phyloP scores from a whole-genome alignment of 2,113 vertebrate genomes.

The Lathamus discolor region DNA sequence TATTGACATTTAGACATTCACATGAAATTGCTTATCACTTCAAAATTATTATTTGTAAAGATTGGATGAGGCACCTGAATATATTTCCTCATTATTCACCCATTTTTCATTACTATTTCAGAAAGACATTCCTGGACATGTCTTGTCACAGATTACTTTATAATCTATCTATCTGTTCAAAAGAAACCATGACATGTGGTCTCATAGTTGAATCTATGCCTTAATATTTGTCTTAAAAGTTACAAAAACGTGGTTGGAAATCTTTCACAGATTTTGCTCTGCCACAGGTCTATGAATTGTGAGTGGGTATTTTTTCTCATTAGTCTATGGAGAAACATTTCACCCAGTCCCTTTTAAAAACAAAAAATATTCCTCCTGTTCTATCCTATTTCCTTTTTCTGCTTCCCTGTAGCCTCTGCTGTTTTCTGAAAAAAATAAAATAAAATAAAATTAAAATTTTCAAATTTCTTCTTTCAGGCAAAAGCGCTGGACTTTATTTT shows the following conservation, averaged over 20 bases:
- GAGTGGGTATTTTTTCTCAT: neutral
- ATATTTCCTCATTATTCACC: rapidly evolving
- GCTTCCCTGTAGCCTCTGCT: neutral
- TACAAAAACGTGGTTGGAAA: neutral
- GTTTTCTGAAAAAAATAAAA: neutral
- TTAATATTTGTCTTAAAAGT: neutral
- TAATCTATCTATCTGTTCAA: neutral
- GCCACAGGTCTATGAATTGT: neutral
- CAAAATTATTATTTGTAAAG: neutral
- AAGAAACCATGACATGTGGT: neutral
- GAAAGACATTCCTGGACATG: neutral
- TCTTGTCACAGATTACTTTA: neutral
- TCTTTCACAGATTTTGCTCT: neutral
- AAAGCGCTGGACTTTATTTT: neutral
- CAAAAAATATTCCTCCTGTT: neutral
- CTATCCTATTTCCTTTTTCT: neutral
- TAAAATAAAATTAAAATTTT: neutral
- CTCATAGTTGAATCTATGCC: neutral
- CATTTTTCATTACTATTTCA: neutral
- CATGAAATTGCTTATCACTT: neutral
- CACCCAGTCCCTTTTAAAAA: neutral
- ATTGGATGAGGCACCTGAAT: neutral
- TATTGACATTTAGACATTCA: neutral
- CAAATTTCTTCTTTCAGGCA: neutral
- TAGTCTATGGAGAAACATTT: neutral